Evolutionary conservation across 1,140 invertebrate genomes (phyloP), one percentile per base, ranked within the genome.

Genomic region (Drosophila ironensis): DNA sequence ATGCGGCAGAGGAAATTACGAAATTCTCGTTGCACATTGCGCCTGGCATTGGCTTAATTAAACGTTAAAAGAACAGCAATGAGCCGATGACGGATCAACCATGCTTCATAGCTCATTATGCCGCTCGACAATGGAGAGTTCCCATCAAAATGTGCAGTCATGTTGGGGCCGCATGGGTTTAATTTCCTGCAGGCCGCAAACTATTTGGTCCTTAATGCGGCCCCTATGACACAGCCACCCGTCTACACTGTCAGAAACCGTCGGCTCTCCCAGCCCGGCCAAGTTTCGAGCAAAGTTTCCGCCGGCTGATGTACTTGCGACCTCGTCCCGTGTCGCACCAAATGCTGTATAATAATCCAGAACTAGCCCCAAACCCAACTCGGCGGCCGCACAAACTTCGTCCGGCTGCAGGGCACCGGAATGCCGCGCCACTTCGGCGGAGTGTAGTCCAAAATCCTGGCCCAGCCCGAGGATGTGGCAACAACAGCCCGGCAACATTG

Each of bases 1-100:
- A 68, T 77, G 72, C n/a, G n/a, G n/a, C 70, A 84, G 38, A 84
- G 77, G 77, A 82, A 82, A 82, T 82, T 82, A 72, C 56, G 69
- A 68, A 69, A 68, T 67, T 68, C 47, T 50, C 53, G 68, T 35
- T 80, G 70, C 72, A 82, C 68, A 77, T 42, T 71, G 46, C 68
- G 53, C 59, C 20, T 35, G 20, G n/a, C 12, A 8, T 12, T 33
- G 46, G 57, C 74, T 80, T 80, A 78, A 80, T 75, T 75, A 75
- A 80, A 70, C 53, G 76, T 17, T 37, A 52, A 53, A 27, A 48
- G 24, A 69, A 47, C 19, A 33, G 30, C 22, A 64, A 38, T 35
- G 33, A 37, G 28, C 17, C 28, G 44, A 33, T 63, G 44, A 28
- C 20, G 27, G 61, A 51, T 51, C 28, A 51, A 50, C 16, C 30